Evolutionary conservation across 2,797 vertebrate species (phyloP), one percentile per base, ranked within the genome.

Genomic region (Tadarida brasiliensis): DNA sequence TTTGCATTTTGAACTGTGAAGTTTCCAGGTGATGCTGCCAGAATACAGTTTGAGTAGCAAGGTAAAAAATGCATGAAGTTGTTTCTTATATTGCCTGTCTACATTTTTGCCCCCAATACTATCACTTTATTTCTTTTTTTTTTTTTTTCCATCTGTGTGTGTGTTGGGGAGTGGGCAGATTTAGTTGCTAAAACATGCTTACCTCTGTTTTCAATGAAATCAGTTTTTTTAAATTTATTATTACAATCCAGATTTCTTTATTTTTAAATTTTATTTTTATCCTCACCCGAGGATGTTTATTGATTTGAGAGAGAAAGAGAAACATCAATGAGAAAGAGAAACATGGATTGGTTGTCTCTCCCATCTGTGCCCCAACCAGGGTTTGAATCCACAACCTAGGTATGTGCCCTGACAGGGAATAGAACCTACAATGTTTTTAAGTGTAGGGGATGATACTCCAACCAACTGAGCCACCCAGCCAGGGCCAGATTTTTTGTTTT

Each of bases 1-100:
- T 82, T 17, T 80, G 39, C 8, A 24, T 74, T 94, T 94, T 92
- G 63, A 51, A 80, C 44, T n/a, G n/a, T n/a, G n/a, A 61, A 78
- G 35, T 76, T 86, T 6, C 5, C 47, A 39, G 5, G 5, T 80
- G 33, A 63, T 88, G 20, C 11, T 78, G 3, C 30, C 85, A 33
- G 20, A 65, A 20, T 39, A 76, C 1, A 35, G 7, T 81, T 85
- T n/a, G 44, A 47, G 17, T 89, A 81, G 39, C 61, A 63, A 56
- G n/a, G 39, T 51, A 56, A 91, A 35, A n/a, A 54, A 39, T 87
- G 9, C 11, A 1, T 73, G 26, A 24, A 61, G 33, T 73, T 87
- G 30, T 57, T 85, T n/a, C 59, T 81, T 63, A 35, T 57, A 68
- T 61, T 78, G 7, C 30, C 5, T 54, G 20, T 44, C 24, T 7